Evolutionary conservation across 2,888 invertebrate genomes (phyloP).

Genomic region (Chloromyia formosa): DNA sequence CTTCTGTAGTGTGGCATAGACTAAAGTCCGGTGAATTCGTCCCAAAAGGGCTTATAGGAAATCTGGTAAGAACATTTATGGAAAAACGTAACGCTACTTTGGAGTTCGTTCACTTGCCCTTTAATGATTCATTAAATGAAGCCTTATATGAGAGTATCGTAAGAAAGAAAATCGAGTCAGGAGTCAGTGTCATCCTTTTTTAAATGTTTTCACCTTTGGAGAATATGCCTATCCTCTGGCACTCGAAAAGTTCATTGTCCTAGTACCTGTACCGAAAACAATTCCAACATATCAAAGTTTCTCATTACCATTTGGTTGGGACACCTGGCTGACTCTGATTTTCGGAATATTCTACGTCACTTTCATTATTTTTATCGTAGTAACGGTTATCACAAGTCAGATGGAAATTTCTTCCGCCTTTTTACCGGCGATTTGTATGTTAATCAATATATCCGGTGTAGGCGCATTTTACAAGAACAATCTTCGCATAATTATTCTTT

Average conservation of each 20-base stretch:
- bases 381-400: background rate
- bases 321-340: background rate
- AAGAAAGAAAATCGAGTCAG: background rate
- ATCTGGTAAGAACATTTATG: background rate
- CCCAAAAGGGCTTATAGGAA: background rate
- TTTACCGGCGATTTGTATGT: background rate
- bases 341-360: background rate
- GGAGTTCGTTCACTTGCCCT: background rate
- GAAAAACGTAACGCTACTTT: background rate
- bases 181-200: background rate
- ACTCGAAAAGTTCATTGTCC: background rate
- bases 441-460: background rate
- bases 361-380: background rate
- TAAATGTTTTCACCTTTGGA: background rate
- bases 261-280: background rate
- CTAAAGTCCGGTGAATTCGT: no score
- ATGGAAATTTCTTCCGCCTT: background rate
- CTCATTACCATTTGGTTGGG: background rate
- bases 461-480: background rate
- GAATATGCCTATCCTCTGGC: background rate
- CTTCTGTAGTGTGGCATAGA: background rate
- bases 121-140: background rate
- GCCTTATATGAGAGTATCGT: background rate
- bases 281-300: background rate
- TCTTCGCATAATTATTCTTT: background rate